These are phyloP conservation scores for Steinernema khuongi DNA, from an alignment of 1,140 invertebrate species.

Conservation along the genomic window DNA sequence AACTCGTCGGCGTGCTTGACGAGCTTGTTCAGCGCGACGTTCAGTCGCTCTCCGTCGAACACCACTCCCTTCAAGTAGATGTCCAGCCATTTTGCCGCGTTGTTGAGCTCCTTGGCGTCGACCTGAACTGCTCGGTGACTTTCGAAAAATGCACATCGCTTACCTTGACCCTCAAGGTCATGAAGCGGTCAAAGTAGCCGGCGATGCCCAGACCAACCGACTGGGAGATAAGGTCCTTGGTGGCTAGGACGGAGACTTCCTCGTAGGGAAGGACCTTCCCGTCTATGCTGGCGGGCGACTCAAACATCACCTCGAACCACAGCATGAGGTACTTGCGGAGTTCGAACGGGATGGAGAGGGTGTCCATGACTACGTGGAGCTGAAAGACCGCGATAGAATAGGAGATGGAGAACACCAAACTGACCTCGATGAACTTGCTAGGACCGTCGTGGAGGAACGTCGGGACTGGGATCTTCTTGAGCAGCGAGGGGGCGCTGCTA, in stretches of 20 bases:
- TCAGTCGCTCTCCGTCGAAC: conserved; percentile 70
- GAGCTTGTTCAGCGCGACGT: conserved; percentile 70
- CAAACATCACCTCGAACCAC: conserved; percentile 69
- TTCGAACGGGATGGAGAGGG: conserved; percentile 64
- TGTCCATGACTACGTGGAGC: conserved; percentile 71
- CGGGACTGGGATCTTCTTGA: conserved; percentile 63
- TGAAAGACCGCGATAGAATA: conserved; percentile 50
- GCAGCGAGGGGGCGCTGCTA: conserved; percentile 68
- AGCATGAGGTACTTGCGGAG: conserved; percentile 70
- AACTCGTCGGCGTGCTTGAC: conserved; percentile 70
- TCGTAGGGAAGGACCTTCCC: conserved; percentile 65
- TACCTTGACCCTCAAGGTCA: conserved; percentile 65
- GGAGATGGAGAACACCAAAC: conserved; percentile 55
- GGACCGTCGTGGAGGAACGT: conserved; percentile 74
- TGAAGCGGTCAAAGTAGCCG: conserved; percentile 66
- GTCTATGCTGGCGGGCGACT: conserved; percentile 62
- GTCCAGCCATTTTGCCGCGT: conserved; percentile 71
- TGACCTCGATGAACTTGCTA: conserved; percentile 78
- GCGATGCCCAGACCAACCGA: conserved; percentile 65
- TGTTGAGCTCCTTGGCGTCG: conserved; percentile 71
- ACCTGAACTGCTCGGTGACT: too few species aligned
- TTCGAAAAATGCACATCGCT: conserved; percentile 15
- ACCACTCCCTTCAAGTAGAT: conserved; percentile 71
- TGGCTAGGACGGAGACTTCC: conserved; percentile 30
- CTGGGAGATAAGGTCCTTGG: conserved; percentile 66